Conservation (phyloP, 2,888 invertebrate species). For the Muscina levida region DNA sequence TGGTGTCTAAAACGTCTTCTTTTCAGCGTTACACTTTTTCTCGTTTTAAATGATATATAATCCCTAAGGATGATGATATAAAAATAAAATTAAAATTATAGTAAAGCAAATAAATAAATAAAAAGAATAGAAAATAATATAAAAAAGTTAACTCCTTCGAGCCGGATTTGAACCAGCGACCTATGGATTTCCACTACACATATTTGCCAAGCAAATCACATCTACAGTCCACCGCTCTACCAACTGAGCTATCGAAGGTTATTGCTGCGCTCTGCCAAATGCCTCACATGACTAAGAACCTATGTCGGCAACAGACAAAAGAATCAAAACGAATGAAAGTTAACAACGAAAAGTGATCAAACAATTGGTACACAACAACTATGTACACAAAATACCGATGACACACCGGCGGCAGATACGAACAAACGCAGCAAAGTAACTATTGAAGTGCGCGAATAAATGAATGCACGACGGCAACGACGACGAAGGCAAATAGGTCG, state of each 20-base stretch:
- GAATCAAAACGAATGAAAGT: constrained; percentile 7
- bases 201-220: constrained; percentile 25
- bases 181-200: constrained; percentile 84
- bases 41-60: no score
- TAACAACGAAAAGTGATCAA: constrained; percentile 35
- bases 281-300: neutral
- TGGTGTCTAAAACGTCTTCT: no score
- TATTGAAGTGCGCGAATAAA: constrained; percentile 31
- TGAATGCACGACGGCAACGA: constrained; percentile 20
- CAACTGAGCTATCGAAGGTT: constrained; percentile 78
- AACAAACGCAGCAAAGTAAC: constrained; percentile 19
- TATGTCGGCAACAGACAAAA: neutral
- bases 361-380: constrained; percentile 43
- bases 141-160: constrained; percentile 81
- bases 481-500: constrained; percentile 9
- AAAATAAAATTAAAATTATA: no score
- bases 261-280: neutral
- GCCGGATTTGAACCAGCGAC: constrained; percentile 86
- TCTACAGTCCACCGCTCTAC: constrained; percentile 78
- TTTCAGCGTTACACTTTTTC: no score
- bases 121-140: neutral
- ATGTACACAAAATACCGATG: neutral
- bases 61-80: no score
- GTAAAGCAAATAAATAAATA: no score
- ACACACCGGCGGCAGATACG: neutral